Evolutionary conservation across 2,113 vertebrate genomes (phyloP), one percentile per base, ranked within the genome.

Genomic region (Stictonetta naevosa): DNA sequence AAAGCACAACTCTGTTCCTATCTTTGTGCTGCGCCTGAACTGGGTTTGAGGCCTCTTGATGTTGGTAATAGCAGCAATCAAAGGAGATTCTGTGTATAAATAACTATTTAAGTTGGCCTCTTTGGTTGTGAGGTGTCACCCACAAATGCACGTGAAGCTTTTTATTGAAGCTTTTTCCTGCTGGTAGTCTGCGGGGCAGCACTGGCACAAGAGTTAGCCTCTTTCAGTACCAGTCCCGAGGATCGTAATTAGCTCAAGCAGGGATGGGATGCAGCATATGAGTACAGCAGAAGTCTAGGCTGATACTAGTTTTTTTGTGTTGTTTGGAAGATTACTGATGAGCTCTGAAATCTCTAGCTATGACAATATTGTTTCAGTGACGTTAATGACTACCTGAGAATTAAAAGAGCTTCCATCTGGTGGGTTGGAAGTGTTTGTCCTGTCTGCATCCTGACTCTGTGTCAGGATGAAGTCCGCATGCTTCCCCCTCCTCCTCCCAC

Each of bases 1-100:
- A 94, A 40, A 19, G 18, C 38, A 20, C 31, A 52, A 6, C 33
- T 86, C 72, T 72, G 26, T 82, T 88, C 25, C 29, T 83, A 2
- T 68, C 66, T 16, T 82, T n/a, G 86, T 87, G 69, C 59, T 76
- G 66, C 44, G 56, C 60, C 56, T 96, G 83, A 87, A 53, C 50
- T n/a, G 50, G 53, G 33, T 83, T 82, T 95, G 44, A 68, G 86
- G 38, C 36, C 25, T 86, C 79, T 90, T 92, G 78, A 46, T 93
- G 33, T 84, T 79, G 38, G 21, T 77, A 72, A 64, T 33, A 80
- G 69, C 25, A 79, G 58, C 91, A 90, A 93, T 81, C 50, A 18
- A 67, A 63, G 55, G 72, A 86, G 92, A 76, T 46, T 87, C 34
- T 84, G 55, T 75, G 88, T 92, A 48, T 64, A 74, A 90, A 62